Conservation (phyloP, 2,888 invertebrate species). For the Steinernema carpocapsae region DNA sequence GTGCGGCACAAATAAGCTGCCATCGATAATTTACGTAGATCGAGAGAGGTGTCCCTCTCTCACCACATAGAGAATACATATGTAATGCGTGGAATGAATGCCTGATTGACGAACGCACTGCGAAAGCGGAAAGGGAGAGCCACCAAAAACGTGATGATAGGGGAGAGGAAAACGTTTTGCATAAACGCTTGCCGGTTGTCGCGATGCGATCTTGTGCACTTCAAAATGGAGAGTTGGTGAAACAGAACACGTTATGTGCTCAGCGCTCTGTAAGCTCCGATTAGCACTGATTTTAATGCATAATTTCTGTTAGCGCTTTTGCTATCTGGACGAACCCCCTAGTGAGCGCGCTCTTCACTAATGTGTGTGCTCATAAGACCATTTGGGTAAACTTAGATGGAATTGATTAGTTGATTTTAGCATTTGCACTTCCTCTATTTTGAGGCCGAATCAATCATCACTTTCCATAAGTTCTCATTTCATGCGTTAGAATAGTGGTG, state of each 20-base stretch:
- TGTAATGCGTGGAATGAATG: slow-evolving; percentile 34
- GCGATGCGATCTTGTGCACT: slow-evolving; percentile 4
- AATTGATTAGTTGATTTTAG: neutral
- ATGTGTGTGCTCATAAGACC: slow-evolving; percentile 8
- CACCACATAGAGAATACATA: slow-evolving; percentile 1
- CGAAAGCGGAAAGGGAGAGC: neutral
- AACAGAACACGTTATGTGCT: slow-evolving; percentile 29
- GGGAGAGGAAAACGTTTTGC: slow-evolving; percentile 24
- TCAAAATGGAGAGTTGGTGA: neutral
- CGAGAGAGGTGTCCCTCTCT: slow-evolving; percentile 20
- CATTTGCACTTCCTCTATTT: neutral
- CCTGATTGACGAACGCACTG: slow-evolving; percentile 6
- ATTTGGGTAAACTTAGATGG: neutral
- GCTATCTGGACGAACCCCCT: slow-evolving; percentile 10
- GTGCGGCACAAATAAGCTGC: slow-evolving; percentile 29
- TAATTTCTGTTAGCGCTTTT: slow-evolving; percentile 19
- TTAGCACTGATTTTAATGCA: slow-evolving; percentile 34
- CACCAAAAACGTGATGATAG: neutral
- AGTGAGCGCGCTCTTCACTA: slow-evolving; percentile 8
- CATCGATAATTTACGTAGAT: slow-evolving; percentile 24
- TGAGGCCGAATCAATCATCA: neutral
- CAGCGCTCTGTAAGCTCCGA: slow-evolving; percentile 14
- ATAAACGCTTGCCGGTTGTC: slow-evolving; percentile 3
- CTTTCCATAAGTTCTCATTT: too few species aligned
- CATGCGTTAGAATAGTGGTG: too few species aligned